These are phyloP conservation scores for Trichechus manatus DNA, from an alignment of 2,113 vertebrate species.

Conservation along the genomic window DNA sequence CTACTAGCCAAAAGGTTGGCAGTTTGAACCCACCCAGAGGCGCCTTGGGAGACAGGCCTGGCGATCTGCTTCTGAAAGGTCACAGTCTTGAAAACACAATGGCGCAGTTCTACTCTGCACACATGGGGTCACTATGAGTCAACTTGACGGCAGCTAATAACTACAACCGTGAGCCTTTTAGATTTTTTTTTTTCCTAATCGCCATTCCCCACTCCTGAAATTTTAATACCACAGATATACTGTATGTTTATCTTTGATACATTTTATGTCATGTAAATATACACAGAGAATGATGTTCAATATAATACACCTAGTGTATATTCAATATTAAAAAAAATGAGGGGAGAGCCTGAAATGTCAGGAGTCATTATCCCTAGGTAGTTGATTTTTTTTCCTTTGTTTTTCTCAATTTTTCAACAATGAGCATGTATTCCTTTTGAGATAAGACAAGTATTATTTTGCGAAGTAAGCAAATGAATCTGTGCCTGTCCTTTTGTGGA, in stretches of 20 bases:
- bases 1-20: background rate
- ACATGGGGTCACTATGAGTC: background rate
- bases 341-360: background rate
- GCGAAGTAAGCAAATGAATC: background rate
- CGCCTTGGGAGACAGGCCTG: background rate
- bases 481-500: background rate
- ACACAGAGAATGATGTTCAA: background rate
- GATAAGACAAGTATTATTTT: background rate
- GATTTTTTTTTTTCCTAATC: background rate
- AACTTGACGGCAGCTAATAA: background rate
- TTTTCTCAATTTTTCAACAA: background rate
- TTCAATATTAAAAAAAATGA: background rate
- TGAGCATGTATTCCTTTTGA: background rate
- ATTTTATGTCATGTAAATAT: background rate
- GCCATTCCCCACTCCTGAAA: background rate
- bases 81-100: background rate
- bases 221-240: background rate
- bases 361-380: background rate
- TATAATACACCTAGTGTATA: background rate
- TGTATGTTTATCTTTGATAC: background rate
- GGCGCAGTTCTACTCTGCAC: background rate
- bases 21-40: background rate
- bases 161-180: background rate
- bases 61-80: background rate
- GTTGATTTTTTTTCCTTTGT: background rate